Base-by-base conservation (phyloP, 2,113 vertebrate genomes). In the Acrocephalus arundinaceus region DNA sequence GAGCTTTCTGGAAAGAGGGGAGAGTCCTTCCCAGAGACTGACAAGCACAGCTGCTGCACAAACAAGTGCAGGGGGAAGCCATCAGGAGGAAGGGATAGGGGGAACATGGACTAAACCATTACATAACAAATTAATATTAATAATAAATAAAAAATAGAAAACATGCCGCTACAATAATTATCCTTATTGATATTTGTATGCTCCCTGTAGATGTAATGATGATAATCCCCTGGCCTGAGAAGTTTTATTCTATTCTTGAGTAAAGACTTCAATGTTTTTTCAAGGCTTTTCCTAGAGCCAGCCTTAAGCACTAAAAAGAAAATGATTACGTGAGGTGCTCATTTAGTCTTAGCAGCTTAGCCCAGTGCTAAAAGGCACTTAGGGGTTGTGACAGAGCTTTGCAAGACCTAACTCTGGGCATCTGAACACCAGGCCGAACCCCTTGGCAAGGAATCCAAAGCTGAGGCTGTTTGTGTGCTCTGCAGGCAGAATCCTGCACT, bases 211-310 rank as follows among this genome's bases (percentile, higher is more conserved):
- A 67, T 80, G 74, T 67, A 85, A 80, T 73, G 59, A 67, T 85
- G 70, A 82, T 72, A 95, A 87, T 94, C 52, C 55, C 45, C 51
- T 80, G 76, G 74, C 19, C 55, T 61, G 58, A 71, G 70, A 71
- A 52, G 52, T 81, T 92, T 91, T 72, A 86, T 94, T 91, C 54
- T 31, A 57, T 91, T 89, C 68, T 76, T 92, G 37, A 91, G 57
- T 68, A 91, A 96, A 96, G 43, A 31, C n/a, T 88, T 96, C 91
- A 41, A 66, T 89, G 87, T 93, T 89, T 95, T 93, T 93, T 90
- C 68, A 95, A 93, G 90, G 71, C 41, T 95, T 93, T 94, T 87
- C 68, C 75, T 68, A 49, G 46, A 90, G 84, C 67, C 86, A 85
- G 55, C 89, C 91, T 91, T 91, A 88, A 96, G 94, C 85, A 48